phyloP scores from a whole-genome alignment of 2,113 vertebrate genomes.

The Pheucticus melanocephalus region DNA sequence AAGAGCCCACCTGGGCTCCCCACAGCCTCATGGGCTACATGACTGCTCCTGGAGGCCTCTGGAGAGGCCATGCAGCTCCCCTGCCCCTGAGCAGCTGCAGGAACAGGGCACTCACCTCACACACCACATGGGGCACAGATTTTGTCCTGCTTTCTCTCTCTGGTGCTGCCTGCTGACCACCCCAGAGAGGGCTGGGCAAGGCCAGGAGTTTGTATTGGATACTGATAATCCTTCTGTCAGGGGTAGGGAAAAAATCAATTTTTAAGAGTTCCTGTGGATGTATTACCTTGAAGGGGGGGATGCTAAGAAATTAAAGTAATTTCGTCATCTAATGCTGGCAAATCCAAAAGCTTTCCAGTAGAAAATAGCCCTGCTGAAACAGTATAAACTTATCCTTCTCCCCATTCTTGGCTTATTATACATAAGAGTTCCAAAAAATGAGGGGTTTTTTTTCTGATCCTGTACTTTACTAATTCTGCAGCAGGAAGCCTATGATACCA shows the following conservation, averaged over 20 bases:
- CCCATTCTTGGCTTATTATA: not conserved
- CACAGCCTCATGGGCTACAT: not conserved
- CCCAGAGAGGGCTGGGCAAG: not conserved
- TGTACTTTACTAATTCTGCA: not conserved
- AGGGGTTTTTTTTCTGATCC: not conserved
- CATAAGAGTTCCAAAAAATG: not conserved
- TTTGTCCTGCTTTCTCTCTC: not conserved
- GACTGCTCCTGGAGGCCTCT: not conserved
- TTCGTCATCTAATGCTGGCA: not conserved
- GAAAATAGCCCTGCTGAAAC: not conserved
- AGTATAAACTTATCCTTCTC: not conserved
- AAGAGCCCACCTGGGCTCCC: not conserved
- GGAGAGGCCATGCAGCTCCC: rapidly evolving
- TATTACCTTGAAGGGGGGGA: not conserved
- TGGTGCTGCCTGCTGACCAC: not conserved
- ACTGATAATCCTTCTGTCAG: not conserved
- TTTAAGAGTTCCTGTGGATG: not conserved
- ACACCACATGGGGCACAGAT: not conserved
- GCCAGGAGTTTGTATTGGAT: not conserved
- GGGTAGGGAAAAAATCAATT: not conserved
- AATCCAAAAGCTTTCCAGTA: not conserved
- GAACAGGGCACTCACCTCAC: rapidly evolving
- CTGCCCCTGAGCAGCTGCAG: not conserved
- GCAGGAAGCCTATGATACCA: not conserved
- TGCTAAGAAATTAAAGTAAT: not conserved